phyloP scores from a whole-genome alignment of 2,113 vertebrate species.

The Corapipo altera region DNA sequence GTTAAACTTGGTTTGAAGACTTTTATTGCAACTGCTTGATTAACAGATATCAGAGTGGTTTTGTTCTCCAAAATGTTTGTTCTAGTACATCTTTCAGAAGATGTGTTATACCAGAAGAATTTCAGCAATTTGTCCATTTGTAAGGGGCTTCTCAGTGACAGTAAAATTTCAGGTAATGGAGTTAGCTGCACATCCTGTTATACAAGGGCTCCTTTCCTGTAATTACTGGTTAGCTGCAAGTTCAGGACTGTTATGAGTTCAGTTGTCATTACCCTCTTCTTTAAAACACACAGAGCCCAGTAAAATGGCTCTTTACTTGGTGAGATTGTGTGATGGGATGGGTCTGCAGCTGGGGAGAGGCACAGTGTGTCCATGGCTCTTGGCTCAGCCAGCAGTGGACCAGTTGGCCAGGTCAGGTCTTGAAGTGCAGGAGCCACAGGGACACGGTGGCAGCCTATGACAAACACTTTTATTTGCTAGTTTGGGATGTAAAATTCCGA shows the following conservation, averaged over 20 bases:
- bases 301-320: not conserved
- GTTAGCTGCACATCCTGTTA: not conserved
- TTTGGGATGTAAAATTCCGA: not conserved
- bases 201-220: not conserved
- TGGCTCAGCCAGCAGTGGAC: fast-evolving
- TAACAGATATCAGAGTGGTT: not conserved
- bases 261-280: not conserved
- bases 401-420: not conserved
- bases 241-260: not conserved
- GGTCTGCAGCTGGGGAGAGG: not conserved
- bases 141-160: not conserved
- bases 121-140: not conserved
- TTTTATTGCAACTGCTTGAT: not conserved
- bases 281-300: not conserved
- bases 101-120: not conserved
- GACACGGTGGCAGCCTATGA: not conserved
- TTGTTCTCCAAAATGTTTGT: not conserved
- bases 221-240: not conserved
- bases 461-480: not conserved
- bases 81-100: not conserved
- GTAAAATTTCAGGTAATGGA: not conserved
- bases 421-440: not conserved
- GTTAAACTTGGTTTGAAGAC: not conserved
- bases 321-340: fast-evolving
- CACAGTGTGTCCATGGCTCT: fast-evolving